Percentiles rank a stretch among this genome's conserved stretches.
Conservation (phyloP, 2,888 invertebrate genomes). For the Entomobrya multifasciata region DNA sequence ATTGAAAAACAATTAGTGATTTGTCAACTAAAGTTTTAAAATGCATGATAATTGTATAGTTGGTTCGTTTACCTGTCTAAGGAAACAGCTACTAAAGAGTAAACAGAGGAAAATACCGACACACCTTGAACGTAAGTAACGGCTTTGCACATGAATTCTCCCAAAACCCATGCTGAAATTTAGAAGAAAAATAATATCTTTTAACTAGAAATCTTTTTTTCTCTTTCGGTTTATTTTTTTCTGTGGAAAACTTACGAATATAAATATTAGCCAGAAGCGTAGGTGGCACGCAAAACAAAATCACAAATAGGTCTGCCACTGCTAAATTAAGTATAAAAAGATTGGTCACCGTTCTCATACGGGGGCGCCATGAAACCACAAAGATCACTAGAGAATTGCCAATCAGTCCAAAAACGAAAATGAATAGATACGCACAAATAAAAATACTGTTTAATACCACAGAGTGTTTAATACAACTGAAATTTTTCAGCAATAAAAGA, state of each 20-base stretch:
- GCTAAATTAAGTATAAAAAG: conserved; percentile 21
- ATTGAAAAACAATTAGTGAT: no score
- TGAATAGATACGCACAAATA: not conserved
- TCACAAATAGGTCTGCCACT: conserved; percentile 23
- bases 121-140: conserved; percentile 16
- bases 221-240: not conserved
- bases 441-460: no score
- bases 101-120: not conserved
- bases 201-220: no score
- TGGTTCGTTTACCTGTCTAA: conserved; percentile 26
- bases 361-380: not conserved
- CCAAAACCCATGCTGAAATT: conserved; percentile 26
- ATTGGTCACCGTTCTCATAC: not conserved
- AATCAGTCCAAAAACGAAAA: not conserved
- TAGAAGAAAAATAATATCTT: no score
- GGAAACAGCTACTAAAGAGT: conserved; percentile 10
- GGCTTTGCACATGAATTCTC: not conserved
- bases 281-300: conserved; percentile 20
- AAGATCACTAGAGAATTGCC: conserved; percentile 16
- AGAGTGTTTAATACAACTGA: not conserved
- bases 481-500: no score
- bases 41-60: no score
- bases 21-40: no score
- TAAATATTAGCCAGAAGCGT: conserved; percentile 8
- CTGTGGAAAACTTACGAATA: conserved; percentile 4